Base-by-base conservation (phyloP, 2,888 invertebrate genomes). In the Morinoia aosen region DNA sequence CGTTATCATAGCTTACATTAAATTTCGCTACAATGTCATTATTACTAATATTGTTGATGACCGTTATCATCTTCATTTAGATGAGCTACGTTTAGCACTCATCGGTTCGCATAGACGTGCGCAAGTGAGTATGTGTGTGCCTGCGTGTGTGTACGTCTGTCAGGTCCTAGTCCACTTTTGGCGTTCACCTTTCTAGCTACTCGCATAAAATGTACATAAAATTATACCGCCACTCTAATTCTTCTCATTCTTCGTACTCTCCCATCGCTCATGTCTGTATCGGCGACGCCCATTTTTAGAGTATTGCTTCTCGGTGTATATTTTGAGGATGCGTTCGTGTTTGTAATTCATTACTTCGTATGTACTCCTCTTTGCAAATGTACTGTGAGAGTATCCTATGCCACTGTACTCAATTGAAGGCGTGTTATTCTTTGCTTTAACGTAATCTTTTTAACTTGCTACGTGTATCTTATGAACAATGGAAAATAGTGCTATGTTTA, bases 401-500 rank as follows among this genome's bases (percentile, higher is more conserved):
- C 91, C 57, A 57, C 91, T 57, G 91, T 48, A 90, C 48, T 90
- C 90, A 40, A 90, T 90, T 90, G 48, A 90, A 91, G 33, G 33
- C 91, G 48, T 91, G 56, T 91, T 91, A 57, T 91, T 48, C 91
- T 91, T 91, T 91, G 91, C 91, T 91, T 91, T 91, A 91, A 57
- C 56, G 91, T 90, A 90, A 90, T 90, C 90, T 90, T 90, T 90
- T 90, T 90, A 90, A 90, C 91, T 91, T 91, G 91, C 91, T 91
- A 91, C 91, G 91, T 91, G 91, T 91, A 57, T 91, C 91, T 91
- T 91, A 91, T 91, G 91, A 91, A 91, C 91, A 91, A 91, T 91
- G 91, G 91, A 91, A 91, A 91, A 91, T 91, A 91, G 91, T 91
- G 91, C 91, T 91, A 91, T 91, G 91, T 91, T 91, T 91, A 91